Percentiles rank a stretch among this genome's conserved stretches.
Conservation (phyloP, 2,888 invertebrate genomes). For the Omphaloscelis lunosa region DNA sequence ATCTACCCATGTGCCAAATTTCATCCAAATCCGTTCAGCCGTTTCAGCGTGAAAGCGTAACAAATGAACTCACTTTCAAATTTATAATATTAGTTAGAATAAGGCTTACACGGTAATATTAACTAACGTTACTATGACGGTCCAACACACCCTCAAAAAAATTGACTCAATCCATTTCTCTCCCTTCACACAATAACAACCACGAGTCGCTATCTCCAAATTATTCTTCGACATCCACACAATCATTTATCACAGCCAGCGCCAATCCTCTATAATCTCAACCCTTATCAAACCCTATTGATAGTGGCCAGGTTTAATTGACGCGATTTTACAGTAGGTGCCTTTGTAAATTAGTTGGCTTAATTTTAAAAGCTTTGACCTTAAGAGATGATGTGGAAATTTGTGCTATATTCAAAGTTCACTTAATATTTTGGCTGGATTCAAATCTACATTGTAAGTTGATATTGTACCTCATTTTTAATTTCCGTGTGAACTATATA, state of each 20-base stretch:
- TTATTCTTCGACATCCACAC: constrained; percentile 30
- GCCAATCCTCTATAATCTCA: constrained; percentile 19
- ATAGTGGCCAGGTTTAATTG: constrained; percentile 36
- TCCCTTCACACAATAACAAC: constrained; percentile 2
- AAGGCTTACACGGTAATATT: neutral
- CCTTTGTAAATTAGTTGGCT: constrained; percentile 32
- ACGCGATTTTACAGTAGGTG: constrained; percentile 29
- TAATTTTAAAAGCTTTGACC: constrained; percentile 10
- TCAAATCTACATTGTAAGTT: neutral
- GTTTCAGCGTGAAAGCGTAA: too few species aligned
- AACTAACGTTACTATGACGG: neutral
- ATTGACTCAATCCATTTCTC: neutral
- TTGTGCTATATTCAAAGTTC: neutral
- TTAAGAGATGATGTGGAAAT: constrained; percentile 3
- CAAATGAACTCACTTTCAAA: too few species aligned
- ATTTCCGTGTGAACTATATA: too few species aligned
- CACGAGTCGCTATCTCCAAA: constrained; percentile 3
- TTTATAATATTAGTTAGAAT: neutral
- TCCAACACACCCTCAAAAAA: neutral
- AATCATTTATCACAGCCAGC: constrained; percentile 56
- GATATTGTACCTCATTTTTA: too few species aligned
- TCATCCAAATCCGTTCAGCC: too few species aligned
- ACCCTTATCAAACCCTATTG: constrained; percentile 57
- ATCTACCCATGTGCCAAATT: too few species aligned
- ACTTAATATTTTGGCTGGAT: neutral